phyloP scores from a whole-genome alignment of 2,888 invertebrate genomes.

The Eupithecia exiguata region DNA sequence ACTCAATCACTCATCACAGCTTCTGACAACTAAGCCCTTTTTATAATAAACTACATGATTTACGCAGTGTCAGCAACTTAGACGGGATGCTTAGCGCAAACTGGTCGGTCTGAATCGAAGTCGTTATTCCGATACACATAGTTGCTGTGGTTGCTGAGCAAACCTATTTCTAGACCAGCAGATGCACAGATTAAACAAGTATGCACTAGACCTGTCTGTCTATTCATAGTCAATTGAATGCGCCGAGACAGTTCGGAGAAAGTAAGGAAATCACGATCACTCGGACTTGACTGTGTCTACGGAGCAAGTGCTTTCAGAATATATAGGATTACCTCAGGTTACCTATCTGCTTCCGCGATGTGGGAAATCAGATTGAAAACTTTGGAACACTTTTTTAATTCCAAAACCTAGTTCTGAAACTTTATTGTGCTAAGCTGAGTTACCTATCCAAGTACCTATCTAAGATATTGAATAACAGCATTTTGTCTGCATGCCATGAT shows the following conservation, averaged over 20 bases:
- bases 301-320: background rate
- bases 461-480: background rate
- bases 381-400: background rate
- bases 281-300: background rate
- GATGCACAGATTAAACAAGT: background rate
- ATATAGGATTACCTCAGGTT: background rate
- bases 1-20: conserved; percentile 23
- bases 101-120: background rate
- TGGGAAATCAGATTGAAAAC: background rate
- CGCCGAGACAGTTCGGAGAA: conserved; percentile 6
- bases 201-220: conserved; percentile 2
- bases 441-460: background rate
- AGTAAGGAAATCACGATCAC: conserved; percentile 13
- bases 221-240: conserved; percentile 7
- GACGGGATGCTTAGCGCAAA: background rate
- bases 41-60: conserved; percentile 5
- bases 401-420: background rate
- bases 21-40: conserved; percentile 17
- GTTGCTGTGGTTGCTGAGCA: background rate
- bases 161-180: background rate
- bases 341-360: background rate
- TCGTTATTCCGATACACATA: background rate
- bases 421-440: background rate
- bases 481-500: background rate
- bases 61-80: conserved; percentile 2